Base-by-base conservation (phyloP, 2,113 vertebrate genomes). In the Chaenocephalus aceratus region DNA sequence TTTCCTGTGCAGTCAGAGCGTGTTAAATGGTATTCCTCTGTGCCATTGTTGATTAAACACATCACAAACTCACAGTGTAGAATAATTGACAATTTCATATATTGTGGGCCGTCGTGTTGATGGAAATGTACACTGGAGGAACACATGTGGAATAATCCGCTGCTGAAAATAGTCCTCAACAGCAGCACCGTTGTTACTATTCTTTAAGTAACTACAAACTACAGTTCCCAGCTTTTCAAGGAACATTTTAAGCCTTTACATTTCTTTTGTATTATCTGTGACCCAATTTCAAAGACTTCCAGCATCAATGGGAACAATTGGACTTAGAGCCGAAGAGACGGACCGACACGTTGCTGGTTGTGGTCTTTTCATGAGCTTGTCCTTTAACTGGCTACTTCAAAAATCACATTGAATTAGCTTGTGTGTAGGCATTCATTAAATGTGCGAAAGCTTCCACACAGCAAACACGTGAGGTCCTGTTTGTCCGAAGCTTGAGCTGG, bases 221-320 rank as follows among this genome's bases (percentile, higher is more conserved):
- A 11, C 14, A 45, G 11, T 21, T 10, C 9, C 2, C 62, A 49
- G 73, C 41, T 36, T 3, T 58, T 41, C 61, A 18, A 6, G 60
- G 15, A 56, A 56, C 62, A 13, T 12, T 45, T 14, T 63, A 51
- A 72, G 72, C 44, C 23, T 44, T 59, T 65, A 75, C 54, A 10
- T 5, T 21, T 51, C 1, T 51, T 53, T 68, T 75, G 36, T 83
- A 67, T 34, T 65, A 73, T 69, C 5, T 44, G 16, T 49, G n/a
- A 51, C 12, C 30, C 54, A 46, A 26, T 76, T 65, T 64, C 34
- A 74, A 74, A 71, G 49, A 63, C 5, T 62, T 41, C 66, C 45
- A 75, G 53, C 46, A 45, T 45, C 13, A 18, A 23, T 3, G 26
- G 45, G 11, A 81, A 56, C 23, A 46, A 3, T 7, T 44, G 34